Conservation (phyloP, 2,113 vertebrate genomes). For the Varanus komodoensis region DNA sequence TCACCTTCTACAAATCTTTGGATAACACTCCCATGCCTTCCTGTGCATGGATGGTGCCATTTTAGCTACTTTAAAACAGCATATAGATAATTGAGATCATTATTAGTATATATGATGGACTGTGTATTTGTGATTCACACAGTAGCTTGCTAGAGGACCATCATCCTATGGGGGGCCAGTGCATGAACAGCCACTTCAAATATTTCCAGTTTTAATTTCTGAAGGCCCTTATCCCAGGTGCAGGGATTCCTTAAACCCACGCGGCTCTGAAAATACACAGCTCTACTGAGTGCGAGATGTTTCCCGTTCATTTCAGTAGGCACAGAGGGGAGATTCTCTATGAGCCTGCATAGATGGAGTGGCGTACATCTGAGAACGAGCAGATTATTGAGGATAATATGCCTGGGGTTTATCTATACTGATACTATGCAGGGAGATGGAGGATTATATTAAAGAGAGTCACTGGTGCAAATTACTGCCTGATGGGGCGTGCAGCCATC, state of each 20-base stretch:
- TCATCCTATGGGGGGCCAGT: not conserved
- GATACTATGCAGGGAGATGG: too few species aligned
- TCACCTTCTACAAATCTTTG: too few species aligned
- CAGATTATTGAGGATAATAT: too few species aligned
- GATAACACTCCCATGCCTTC: too few species aligned
- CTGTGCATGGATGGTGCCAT: too few species aligned
- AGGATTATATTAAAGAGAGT: too few species aligned
- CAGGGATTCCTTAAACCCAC: not conserved
- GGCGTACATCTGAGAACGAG: not conserved
- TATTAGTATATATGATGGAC: too few species aligned
- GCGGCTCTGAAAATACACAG: not conserved
- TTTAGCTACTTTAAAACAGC: too few species aligned
- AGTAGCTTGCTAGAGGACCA: not conserved
- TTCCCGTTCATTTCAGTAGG: not conserved
- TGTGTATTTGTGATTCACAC: not conserved
- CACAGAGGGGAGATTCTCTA: not conserved
- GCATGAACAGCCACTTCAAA: not conserved
- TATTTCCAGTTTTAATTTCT: not conserved
- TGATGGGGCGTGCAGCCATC: too few species aligned
- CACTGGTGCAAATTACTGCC: too few species aligned
- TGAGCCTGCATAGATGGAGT: not conserved
- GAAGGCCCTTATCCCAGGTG: not conserved
- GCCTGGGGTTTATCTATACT: too few species aligned
- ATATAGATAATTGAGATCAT: too few species aligned
- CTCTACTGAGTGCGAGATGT: not conserved